Conservation (phyloP, 2,888 invertebrate genomes). For the Agrotis clavis region DNA sequence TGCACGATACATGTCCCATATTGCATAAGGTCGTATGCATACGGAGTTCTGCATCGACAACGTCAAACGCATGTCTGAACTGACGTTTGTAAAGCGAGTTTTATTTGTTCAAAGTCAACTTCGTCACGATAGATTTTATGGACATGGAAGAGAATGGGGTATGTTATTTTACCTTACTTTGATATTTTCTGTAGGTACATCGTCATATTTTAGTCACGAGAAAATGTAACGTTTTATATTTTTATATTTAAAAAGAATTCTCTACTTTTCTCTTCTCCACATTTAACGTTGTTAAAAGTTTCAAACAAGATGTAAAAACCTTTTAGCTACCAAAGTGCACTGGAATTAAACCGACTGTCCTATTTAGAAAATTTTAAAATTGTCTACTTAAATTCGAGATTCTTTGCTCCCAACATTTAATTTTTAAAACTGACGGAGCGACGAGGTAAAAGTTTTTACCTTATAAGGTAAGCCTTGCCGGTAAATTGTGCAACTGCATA, state of each 20-base stretch:
- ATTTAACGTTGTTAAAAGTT: background rate
- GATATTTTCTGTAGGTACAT: no score
- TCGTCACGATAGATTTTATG: background rate
- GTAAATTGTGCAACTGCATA: conserved; percentile 16
- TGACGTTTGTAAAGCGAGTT: conserved; percentile 1
- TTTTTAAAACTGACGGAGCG: conserved; percentile 10
- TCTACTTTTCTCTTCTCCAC: no score
- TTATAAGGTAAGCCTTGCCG: background rate
- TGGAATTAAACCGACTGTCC: background rate
- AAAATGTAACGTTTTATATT: no score
- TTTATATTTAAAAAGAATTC: no score
- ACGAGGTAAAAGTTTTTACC: conserved; percentile 20
- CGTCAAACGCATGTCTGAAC: background rate
- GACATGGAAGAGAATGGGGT: background rate
- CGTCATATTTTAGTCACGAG: no score
- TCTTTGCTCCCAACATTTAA: conserved; percentile 31
- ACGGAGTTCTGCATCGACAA: conserved; percentile 3
- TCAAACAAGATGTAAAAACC: background rate
- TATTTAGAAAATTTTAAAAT: background rate
- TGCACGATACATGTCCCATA: conserved; percentile 10
- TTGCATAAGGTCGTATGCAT: conserved; percentile 13
- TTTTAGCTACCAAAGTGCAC: conserved; percentile 7
- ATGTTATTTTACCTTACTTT: no score
- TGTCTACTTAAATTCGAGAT: conserved; percentile 29
- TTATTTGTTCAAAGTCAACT: conserved; percentile 19